Conservation (phyloP, 2,797 vertebrate species). For the Rhadinocentrus ornatus region DNA sequence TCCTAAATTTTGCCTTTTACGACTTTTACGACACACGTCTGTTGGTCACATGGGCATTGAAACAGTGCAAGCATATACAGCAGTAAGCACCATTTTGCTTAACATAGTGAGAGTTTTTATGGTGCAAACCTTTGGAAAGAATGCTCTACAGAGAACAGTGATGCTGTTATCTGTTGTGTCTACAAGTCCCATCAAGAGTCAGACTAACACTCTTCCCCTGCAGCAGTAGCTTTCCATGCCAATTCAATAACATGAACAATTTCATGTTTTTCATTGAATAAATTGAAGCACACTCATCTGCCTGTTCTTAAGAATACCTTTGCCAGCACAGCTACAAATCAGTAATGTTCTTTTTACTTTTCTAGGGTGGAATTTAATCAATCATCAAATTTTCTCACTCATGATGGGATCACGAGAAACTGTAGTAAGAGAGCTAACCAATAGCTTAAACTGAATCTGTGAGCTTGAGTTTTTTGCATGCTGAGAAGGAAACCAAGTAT, state of each 20-base stretch:
- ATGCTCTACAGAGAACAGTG: not conserved
- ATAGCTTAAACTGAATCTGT: slow-evolving; percentile 31
- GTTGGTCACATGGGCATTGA: not conserved
- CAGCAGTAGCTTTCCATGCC: not conserved
- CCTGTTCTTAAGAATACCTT: not conserved
- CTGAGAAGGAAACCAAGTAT: slow-evolving; percentile 13
- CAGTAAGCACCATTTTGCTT: not conserved
- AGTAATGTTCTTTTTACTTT: slow-evolving; percentile 39
- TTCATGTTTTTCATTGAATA: not conserved
- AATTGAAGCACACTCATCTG: not conserved
- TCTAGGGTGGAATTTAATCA: slow-evolving; percentile 27
- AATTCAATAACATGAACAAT: not conserved
- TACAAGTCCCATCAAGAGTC: not conserved
- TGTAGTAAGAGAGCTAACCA: slow-evolving; percentile 35
- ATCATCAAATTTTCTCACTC: slow-evolving; percentile 3
- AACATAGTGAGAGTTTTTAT: not conserved
- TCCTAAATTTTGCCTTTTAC: not conserved
- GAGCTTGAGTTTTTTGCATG: slow-evolving; percentile 11
- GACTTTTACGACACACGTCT: too few species aligned
- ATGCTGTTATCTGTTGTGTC: not conserved
- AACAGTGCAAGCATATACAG: not conserved
- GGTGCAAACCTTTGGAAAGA: not conserved
- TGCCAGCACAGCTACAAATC: slow-evolving; percentile 8
- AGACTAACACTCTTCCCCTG: not conserved
- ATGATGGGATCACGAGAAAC: slow-evolving; percentile 50